phyloP scores from a whole-genome alignment of 2,888 invertebrate species.

The Griposia aprilina region DNA sequence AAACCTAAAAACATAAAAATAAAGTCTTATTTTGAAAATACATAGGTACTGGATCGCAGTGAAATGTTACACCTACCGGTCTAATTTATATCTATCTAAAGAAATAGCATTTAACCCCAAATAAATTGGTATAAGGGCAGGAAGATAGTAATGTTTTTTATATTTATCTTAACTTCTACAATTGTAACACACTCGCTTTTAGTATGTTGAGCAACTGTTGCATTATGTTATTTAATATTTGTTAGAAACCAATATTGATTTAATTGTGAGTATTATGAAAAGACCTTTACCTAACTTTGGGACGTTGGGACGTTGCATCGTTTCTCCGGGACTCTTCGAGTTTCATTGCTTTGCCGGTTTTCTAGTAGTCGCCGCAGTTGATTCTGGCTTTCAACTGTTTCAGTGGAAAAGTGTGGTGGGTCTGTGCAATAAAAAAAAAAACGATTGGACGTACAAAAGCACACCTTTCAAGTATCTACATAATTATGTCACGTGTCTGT shows the following conservation, averaged over 20 bases:
- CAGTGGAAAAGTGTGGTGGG: not conserved
- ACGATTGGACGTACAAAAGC: not conserved
- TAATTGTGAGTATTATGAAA: not conserved
- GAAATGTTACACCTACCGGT: not conserved
- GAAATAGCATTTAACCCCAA: slow-evolving; percentile 4
- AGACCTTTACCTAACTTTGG: not conserved
- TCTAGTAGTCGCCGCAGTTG: not conserved
- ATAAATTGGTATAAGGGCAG: not conserved
- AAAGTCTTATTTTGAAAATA: not conserved
- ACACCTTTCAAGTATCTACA: not conserved
- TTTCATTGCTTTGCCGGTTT: not conserved
- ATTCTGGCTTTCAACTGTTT: not conserved
- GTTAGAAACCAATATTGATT: slow-evolving; percentile 35
- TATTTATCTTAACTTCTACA: slow-evolving; percentile 15
- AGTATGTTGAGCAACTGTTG: slow-evolving; percentile 41
- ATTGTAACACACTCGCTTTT: slow-evolving; percentile 21
- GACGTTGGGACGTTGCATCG: no score
- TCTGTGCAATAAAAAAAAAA: not conserved
- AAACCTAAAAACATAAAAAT: not conserved
- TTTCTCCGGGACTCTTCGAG: not conserved
- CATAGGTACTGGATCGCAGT: not conserved
- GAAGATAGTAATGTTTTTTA: not conserved
- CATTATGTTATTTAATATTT: slow-evolving; percentile 16
- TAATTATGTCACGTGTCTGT: not conserved
- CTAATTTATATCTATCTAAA: not conserved